Evolutionary conservation across 2,113 vertebrate genomes (phyloP).

Genomic region (Bos indicus): DNA sequence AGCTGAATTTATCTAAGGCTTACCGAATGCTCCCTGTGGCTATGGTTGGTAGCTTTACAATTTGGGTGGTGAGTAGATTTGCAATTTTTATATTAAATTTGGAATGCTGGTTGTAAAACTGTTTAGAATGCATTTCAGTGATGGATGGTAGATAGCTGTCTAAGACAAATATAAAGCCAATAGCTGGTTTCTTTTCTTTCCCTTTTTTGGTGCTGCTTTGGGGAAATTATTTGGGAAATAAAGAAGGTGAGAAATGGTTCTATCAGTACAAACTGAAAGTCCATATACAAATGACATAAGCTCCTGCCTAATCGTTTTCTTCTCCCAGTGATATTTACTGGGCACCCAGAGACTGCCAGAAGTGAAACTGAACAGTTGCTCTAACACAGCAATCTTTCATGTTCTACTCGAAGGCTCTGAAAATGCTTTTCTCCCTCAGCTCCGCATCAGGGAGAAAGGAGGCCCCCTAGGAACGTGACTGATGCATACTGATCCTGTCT

Average conservation of each 20-base stretch:
- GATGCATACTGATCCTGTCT: background rate
- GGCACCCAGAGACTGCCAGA: background rate
- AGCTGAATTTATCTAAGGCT: constrained; percentile 35
- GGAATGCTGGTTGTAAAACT: constrained; percentile 46
- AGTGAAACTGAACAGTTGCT: background rate
- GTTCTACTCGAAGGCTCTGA: background rate
- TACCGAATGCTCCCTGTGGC: background rate
- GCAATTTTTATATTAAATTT: constrained; percentile 59
- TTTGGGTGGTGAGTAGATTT: constrained; percentile 41
- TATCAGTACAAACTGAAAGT: constrained; percentile 25
- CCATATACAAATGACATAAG: constrained; percentile 39
- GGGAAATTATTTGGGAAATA: constrained; percentile 50
- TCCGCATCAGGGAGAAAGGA: background rate
- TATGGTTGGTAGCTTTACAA: constrained; percentile 17
- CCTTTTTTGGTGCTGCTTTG: constrained; percentile 37
- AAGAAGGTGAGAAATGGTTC: constrained; percentile 38
- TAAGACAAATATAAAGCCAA: constrained; percentile 30
- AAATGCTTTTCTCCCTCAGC: background rate
- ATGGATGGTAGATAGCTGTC: constrained; percentile 13
- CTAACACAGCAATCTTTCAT: background rate
- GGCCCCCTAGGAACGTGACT: background rate
- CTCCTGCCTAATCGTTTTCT: background rate
- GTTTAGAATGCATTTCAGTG: constrained; percentile 42
- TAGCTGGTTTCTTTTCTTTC: background rate
- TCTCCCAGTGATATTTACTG: background rate